phyloP scores from a whole-genome alignment of 2,113 vertebrate species.

The Pelvicachromis taeniatus region DNA sequence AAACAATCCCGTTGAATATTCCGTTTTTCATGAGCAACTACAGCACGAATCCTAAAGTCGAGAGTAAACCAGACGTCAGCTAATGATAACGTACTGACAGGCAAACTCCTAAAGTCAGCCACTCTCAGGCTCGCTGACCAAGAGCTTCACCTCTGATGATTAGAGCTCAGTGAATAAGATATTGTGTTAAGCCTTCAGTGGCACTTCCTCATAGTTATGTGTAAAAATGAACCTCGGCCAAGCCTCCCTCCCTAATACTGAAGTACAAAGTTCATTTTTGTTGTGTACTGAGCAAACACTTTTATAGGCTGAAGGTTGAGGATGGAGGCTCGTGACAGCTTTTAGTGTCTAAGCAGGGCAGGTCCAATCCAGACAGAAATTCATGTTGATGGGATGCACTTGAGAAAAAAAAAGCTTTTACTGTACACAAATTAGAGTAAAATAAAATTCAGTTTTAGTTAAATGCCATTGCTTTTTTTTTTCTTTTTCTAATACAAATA shows the following conservation, averaged over 20 bases:
- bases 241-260: neutral
- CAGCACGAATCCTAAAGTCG: neutral
- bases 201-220: neutral
- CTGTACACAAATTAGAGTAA: neutral
- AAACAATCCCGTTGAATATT: no score
- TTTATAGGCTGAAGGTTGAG: neutral
- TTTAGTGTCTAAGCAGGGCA: neutral
- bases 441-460: no score
- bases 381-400: neutral
- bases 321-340: conserved; percentile 6
- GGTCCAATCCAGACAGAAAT: neutral
- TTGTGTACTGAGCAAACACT: neutral
- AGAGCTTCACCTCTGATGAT: no score
- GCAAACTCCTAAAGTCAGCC: neutral
- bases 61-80: neutral
- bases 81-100: neutral
- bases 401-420: neutral
- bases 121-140: neutral
- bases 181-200: neutral
- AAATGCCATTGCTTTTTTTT: neutral
- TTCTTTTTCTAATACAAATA: neutral
- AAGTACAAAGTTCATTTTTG: conserved; percentile 42
- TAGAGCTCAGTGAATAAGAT: no score
- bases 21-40: neutral
- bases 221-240: neutral